Percentiles rank a stretch among this genome's conserved stretches.
phyloP scores from a whole-genome alignment of 2,113 vertebrate genomes.

The Grantiella picta region DNA sequence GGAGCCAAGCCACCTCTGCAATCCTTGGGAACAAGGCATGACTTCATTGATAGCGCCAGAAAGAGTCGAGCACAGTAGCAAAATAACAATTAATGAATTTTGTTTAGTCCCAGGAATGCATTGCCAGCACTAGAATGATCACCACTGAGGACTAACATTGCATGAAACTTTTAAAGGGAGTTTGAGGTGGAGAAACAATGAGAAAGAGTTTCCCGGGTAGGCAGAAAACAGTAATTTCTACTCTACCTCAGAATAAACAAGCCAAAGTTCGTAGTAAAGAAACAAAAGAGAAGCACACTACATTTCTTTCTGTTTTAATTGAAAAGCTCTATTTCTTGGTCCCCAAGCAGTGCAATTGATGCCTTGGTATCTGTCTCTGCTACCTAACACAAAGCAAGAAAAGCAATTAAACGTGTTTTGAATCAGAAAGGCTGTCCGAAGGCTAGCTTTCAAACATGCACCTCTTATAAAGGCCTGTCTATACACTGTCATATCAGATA shows the following conservation, averaged over 20 bases:
- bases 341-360: not conserved
- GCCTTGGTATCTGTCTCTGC: not conserved
- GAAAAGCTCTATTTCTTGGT: not conserved
- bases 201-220: not conserved
- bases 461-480: not conserved
- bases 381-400: not conserved
- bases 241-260: not conserved
- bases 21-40: slow-evolving; percentile 17
- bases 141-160: not conserved
- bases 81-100: not conserved
- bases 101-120: not conserved
- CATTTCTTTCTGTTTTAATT: not conserved
- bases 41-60: slow-evolving; percentile 24
- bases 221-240: not conserved
- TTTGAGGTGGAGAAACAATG: not conserved
- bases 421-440: not conserved
- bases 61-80: not conserved
- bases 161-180: not conserved
- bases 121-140: not conserved
- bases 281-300: not conserved
- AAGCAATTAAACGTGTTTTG: not conserved
- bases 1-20: not conserved
- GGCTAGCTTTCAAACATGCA: not conserved
- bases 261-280: not conserved
- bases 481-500: not conserved